Base-by-base conservation (phyloP, 2,113 vertebrate species). In the Drymodes brunneopygia region DNA sequence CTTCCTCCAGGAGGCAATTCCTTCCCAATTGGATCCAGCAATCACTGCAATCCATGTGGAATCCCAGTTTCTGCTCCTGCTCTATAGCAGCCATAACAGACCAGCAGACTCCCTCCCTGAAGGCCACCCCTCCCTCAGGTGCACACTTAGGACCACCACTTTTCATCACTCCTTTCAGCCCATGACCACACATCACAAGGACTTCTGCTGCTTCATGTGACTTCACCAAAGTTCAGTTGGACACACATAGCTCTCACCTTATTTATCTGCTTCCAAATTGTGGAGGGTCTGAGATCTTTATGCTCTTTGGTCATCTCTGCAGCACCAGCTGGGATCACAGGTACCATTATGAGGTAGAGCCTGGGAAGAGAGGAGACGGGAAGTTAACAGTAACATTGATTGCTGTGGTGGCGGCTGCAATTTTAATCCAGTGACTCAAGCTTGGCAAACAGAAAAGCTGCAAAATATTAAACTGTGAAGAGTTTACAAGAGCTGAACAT, bases 401-500 rank as follows among this genome's bases (percentile, higher is more conserved):
- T 47, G 72, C 65, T 81, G 35, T 58, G 75, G 79, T 80, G 58
- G 88, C 12, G 57, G 88, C 69, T 61, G 86, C 86, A 90, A 61
- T 90, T 97, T 93, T 92, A 90, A 92, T 71, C 45, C 75, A 75
- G 80, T 75, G 72, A 92, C 72, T 93, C 88, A 81, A 86, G 84
- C 69, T 69, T 50, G 6, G 91, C 94, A 97, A 92, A 88, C 75
- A 86, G 84, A 71, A 56, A 93, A 90, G 66, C 67, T 90, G 85
- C 90, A 77, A 67, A 74, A 72, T 96, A 96, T 92, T 97, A 90
- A 92, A 94, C 51, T 69, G 89, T 91, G 79, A 95, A 89, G 51
- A 86, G 92, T 96, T 96, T 90, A 93, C 61, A 93, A 69, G 97
- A 88, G 44, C 62, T 83, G 86, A 93, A 95, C 58, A 92, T 89